phyloP scores from a whole-genome alignment of 1,140 invertebrate species.

The Orchesella cincta region DNA sequence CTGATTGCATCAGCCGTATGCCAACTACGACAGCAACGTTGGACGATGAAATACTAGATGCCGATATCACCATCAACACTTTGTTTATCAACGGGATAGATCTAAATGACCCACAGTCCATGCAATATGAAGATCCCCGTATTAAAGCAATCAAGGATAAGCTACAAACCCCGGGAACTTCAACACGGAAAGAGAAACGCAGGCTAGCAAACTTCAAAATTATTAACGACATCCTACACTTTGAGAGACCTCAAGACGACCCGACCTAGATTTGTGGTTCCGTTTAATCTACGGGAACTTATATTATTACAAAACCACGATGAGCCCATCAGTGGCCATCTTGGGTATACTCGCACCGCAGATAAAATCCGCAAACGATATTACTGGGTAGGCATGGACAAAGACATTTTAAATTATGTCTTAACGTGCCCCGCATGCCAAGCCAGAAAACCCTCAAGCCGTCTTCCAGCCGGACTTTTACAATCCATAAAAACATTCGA shows the following conservation, averaged over 20 bases:
- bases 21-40: too few species aligned
- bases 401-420: conserved; percentile 37
- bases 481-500: conserved; percentile 32
- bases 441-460: conserved; percentile 31
- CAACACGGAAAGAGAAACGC: background rate
- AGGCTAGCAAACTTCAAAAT: background rate
- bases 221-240: background rate
- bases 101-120: too few species aligned
- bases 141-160: too few species aligned
- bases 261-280: background rate
- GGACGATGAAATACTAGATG: too few species aligned
- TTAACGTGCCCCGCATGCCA: conserved; percentile 46
- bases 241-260: background rate
- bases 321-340: conserved; percentile 41
- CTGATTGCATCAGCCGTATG: too few species aligned
- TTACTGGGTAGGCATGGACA: conserved; percentile 44
- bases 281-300: background rate
- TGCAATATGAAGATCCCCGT: too few species aligned
- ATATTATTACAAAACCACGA: conserved; percentile 35
- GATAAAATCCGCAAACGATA: conserved; percentile 39
- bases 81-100: too few species aligned
- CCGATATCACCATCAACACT: too few species aligned
- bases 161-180: too few species aligned
- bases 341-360: conserved; percentile 45
- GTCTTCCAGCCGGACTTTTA: conserved; percentile 13